Evolutionary conservation across 2,113 vertebrate genomes (phyloP).

Genomic region (Calonectris borealis): DNA sequence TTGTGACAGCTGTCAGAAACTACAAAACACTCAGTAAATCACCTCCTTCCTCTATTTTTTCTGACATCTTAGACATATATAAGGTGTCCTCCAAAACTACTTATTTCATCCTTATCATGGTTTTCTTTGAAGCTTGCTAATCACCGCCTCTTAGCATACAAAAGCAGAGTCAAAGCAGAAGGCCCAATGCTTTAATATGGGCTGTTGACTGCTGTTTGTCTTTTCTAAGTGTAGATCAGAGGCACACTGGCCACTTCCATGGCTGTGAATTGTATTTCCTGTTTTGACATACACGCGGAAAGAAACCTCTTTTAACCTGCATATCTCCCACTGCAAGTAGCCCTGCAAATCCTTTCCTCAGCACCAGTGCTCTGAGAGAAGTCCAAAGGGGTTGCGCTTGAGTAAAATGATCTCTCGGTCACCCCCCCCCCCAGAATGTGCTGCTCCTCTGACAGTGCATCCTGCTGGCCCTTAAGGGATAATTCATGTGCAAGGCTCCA

Average conservation of each 20-base stretch:
- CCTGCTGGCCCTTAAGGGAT: background rate
- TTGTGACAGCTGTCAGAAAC: background rate
- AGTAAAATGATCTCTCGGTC: background rate
- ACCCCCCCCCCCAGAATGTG: background rate
- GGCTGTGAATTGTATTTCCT: background rate
- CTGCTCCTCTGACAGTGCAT: background rate
- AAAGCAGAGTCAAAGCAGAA: background rate
- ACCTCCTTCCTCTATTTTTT: background rate
- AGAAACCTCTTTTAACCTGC: background rate
- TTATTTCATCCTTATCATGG: background rate
- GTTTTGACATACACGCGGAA: background rate
- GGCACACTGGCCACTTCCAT: background rate
- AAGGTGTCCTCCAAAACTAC: background rate
- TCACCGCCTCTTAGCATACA: background rate
- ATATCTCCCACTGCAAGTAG: background rate
- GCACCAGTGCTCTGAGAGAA: background rate
- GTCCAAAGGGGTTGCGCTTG: background rate
- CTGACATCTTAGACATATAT: background rate
- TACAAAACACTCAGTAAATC: background rate
- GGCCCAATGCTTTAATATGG: background rate
- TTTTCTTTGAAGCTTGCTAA: background rate
- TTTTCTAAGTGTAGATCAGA: background rate
- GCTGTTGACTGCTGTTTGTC: background rate
- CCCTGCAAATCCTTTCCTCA: background rate
- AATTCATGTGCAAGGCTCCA: background rate